phyloP scores from a whole-genome alignment of 2,113 vertebrate genomes.

The Ranitomeya imitator region DNA sequence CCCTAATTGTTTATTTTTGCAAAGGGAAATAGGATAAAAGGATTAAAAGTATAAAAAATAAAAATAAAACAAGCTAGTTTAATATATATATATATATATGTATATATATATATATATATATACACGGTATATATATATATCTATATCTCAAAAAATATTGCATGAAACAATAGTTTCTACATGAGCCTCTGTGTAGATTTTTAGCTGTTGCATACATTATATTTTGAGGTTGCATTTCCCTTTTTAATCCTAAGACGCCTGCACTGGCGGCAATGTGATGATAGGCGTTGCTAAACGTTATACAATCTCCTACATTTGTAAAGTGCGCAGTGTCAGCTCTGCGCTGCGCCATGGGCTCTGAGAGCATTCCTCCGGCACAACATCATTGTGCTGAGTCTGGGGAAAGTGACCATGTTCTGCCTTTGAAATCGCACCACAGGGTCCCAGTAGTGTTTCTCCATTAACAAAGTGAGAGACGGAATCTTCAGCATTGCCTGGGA shows the following conservation, averaged over 20 bases:
- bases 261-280: not conserved
- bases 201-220: not conserved
- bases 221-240: not conserved
- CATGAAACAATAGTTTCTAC: not conserved
- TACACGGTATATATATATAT: not conserved
- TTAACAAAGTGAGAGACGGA: not conserved
- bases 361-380: conserved; percentile 20
- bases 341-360: not conserved
- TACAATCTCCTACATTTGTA: not conserved
- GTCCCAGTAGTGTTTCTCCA: not conserved
- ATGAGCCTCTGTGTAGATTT: not conserved
- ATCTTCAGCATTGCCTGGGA: not conserved
- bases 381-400: conserved; percentile 31
- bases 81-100: no score
- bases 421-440: conserved; percentile 1
- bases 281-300: not conserved
- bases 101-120: not conserved
- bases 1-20: no score
- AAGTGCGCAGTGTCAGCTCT: not conserved
- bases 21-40: no score
- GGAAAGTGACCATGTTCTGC: conserved; percentile 17
- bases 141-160: not conserved
- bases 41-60: no score
- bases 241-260: not conserved
- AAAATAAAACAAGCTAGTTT: no score